Evolutionary conservation across 2,888 invertebrate genomes (phyloP), one percentile per base, ranked within the genome.

Genomic region (Apoderus coryli): DNA sequence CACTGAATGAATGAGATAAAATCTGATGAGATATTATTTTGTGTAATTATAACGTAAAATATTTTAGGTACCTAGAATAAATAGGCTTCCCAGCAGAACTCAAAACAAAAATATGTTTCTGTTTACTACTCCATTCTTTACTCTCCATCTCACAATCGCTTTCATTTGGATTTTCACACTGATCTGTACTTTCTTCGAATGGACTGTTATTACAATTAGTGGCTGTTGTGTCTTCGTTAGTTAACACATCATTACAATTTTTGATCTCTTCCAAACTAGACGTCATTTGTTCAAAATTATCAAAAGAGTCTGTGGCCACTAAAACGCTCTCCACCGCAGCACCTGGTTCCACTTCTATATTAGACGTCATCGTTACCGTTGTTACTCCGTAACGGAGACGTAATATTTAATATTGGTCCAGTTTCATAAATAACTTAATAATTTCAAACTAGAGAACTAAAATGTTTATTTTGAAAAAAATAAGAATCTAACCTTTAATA

Each of bases 61-160:
- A n/a, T n/a, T n/a, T n/a, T n/a, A n/a, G n/a, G n/a, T 57, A 80
- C 76, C 84, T 72, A 7, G 90, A 84, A 60, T 93, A 96, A 44
- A 96, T 88, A 10, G 95, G 95, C 60, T 96, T 96, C 2, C 95
- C 95, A 7, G 95, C 89, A 47, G 86, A 80, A 57, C 93, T 93
- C 16, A 95, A 57, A 44, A 96, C 82, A 54, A 96, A 95, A 15
- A 96, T 72, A 61, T 95, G 93, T 53, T 89, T 89, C 36, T 76
- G 76, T 47, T 84, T 78, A 22, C 71, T 68, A 12, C 79, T 68
- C 74, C 92, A 81, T 34, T 76, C 72, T 22, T 70, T 35, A 25
- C 39, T 41, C 10, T 70, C 44, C 75, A 72, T 44, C 68, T 78
- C 76, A 41, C 71, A 67, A 36, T 68, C 67, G 14, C 49, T 48